Conservation (phyloP, 2,113 vertebrate genomes). For the Trematomus loennbergii region DNA sequence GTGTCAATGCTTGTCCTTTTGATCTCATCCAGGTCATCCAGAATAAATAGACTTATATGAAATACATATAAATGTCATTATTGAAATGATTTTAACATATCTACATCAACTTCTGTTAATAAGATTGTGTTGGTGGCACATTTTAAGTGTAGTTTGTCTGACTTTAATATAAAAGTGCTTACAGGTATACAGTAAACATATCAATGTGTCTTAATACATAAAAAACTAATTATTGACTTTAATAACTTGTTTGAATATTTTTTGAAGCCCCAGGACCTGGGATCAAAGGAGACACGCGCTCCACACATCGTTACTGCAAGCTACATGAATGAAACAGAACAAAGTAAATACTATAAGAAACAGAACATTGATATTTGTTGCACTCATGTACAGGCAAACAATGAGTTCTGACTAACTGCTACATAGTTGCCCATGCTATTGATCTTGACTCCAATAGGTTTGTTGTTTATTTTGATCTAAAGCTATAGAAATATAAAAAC, state of each 20-base stretch:
- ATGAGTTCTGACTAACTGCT: neutral
- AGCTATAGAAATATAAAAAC: neutral
- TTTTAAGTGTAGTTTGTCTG: neutral
- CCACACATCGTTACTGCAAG: neutral
- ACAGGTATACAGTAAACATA: neutral
- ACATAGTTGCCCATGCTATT: neutral
- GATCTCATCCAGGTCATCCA: neutral
- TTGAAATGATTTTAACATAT: neutral
- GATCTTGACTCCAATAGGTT: neutral
- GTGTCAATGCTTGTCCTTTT: neutral
- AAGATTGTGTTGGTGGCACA: neutral
- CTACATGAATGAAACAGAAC: slow-evolving; percentile 1
- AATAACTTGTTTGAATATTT: neutral
- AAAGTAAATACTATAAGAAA: slow-evolving; percentile 6
- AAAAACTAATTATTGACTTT: slow-evolving; percentile 5
- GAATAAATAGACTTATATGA: too few relatives aligned
- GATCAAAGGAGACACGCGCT: slow-evolving; percentile 8
- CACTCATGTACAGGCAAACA: neutral
- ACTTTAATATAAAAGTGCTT: neutral
- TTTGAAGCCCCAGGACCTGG: slow-evolving; percentile 14
- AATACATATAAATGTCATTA: too few relatives aligned
- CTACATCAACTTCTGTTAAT: neutral
- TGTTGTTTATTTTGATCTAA: neutral
- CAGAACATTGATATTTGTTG: neutral
- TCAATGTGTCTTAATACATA: neutral